Evolutionary conservation across 1,140 invertebrate species (phyloP).

Genomic region (Orchestia grillus): DNA sequence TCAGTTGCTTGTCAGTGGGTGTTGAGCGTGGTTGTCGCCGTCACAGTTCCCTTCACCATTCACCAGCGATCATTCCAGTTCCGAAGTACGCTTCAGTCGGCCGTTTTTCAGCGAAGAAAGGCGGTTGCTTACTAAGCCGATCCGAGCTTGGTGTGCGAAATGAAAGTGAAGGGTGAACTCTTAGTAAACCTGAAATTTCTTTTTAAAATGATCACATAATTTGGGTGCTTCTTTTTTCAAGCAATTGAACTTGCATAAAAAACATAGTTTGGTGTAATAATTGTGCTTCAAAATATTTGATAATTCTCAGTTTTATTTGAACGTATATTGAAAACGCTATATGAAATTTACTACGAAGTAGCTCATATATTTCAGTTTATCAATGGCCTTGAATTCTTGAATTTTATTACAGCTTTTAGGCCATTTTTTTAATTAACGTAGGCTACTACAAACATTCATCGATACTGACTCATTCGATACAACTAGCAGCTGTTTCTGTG

Average conservation of each 20-base stretch:
- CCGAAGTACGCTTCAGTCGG: not conserved
- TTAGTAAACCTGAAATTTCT: not conserved
- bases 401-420: not conserved
- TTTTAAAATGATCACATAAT: not conserved
- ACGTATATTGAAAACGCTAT: not conserved
- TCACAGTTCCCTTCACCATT: not conserved
- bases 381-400: not conserved
- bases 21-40: not conserved
- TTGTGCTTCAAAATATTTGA: not conserved
- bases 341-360: not conserved
- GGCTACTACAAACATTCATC: not conserved
- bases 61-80: not conserved
- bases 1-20: not conserved
- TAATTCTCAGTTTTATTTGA: not conserved
- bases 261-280: not conserved
- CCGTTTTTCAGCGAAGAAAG: not conserved
- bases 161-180: not conserved
- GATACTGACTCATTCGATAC: not conserved
- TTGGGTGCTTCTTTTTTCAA: not conserved
- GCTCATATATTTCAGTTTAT: not conserved
- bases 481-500: not conserved
- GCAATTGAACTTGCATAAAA: not conserved
- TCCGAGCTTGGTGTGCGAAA: not conserved
- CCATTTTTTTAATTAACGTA: not conserved
- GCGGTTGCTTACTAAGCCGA: slow-evolving; percentile 5